Conservation (phyloP, 2,797 vertebrate genomes). For the Vultur gryphus region DNA sequence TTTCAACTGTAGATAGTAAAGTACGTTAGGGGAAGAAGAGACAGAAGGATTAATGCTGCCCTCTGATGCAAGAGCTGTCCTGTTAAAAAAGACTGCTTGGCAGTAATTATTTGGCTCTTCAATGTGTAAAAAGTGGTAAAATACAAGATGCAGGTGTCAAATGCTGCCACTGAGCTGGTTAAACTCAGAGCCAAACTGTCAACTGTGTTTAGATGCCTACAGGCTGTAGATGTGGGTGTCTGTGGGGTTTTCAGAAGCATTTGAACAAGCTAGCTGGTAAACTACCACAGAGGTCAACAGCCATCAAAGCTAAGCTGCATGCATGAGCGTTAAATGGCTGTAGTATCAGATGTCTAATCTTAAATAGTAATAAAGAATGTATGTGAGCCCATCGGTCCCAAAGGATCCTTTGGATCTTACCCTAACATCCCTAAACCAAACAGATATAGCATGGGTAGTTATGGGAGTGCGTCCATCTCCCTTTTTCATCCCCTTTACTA, state of each 20-base stretch:
- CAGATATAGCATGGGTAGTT: background rate
- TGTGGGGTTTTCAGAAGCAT: background rate
- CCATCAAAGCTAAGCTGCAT: background rate
- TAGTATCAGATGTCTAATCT: background rate
- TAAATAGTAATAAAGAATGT: background rate
- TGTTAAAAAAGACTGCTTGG: background rate
- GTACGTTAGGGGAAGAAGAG: background rate
- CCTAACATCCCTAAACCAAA: background rate
- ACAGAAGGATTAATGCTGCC: background rate
- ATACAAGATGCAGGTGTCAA: background rate
- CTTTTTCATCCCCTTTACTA: background rate
- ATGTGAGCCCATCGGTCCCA: background rate
- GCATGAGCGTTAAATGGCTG: background rate
- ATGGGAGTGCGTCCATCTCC: background rate
- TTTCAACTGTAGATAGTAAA: background rate
- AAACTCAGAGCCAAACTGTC: background rate
- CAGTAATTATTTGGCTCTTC: background rate
- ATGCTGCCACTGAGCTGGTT: background rate
- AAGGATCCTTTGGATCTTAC: background rate
- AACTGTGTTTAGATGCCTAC: background rate
- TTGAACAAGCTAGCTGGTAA: background rate
- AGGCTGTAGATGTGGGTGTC: background rate
- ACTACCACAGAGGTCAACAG: background rate
- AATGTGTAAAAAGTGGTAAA: background rate
- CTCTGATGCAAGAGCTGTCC: background rate